Percentiles rank a stretch among this genome's conserved stretches.
Conservation (phyloP, 2,113 vertebrate species). For the Sinosuthora webbiana region DNA sequence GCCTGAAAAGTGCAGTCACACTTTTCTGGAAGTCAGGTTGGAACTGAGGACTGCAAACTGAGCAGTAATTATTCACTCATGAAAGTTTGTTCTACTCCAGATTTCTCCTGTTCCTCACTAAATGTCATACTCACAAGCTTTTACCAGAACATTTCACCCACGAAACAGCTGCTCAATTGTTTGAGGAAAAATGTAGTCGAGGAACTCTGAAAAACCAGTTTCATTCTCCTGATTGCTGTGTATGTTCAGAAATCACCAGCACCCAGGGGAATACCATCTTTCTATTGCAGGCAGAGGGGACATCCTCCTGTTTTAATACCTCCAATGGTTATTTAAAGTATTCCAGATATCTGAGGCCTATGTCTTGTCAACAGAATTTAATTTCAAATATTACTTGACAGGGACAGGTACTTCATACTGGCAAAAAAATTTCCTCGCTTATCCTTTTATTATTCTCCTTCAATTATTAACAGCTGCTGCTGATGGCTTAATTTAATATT, state of each 20-base stretch:
- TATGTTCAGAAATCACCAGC: not conserved
- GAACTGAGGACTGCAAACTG: not conserved
- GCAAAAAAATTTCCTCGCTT: not conserved
- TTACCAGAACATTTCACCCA: not conserved
- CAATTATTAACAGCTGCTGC: not conserved
- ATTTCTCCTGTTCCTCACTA: not conserved
- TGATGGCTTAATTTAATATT: not conserved
- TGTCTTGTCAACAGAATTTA: not conserved
- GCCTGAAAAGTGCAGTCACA: not conserved
- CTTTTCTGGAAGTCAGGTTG: not conserved
- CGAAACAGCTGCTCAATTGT: not conserved
- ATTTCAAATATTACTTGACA: not conserved
- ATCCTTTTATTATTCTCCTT: not conserved
- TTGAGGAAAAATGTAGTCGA: not conserved
- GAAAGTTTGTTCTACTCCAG: not conserved
- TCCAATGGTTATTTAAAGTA: not conserved
- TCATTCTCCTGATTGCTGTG: not conserved
- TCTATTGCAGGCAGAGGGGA: not conserved
- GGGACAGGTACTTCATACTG: not conserved
- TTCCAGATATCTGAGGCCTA: not conserved
- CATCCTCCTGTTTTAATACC: fast-evolving
- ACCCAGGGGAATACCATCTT: not conserved
- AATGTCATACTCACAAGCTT: not conserved
- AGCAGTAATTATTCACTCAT: not conserved
- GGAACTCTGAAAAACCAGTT: not conserved